A percentile compares a stretch with the other conserved stretches of the same genome.
These are phyloP conservation scores for Baronia brevicornis DNA, from an alignment of 2,888 invertebrate genomes.

Conservation along the genomic window DNA sequence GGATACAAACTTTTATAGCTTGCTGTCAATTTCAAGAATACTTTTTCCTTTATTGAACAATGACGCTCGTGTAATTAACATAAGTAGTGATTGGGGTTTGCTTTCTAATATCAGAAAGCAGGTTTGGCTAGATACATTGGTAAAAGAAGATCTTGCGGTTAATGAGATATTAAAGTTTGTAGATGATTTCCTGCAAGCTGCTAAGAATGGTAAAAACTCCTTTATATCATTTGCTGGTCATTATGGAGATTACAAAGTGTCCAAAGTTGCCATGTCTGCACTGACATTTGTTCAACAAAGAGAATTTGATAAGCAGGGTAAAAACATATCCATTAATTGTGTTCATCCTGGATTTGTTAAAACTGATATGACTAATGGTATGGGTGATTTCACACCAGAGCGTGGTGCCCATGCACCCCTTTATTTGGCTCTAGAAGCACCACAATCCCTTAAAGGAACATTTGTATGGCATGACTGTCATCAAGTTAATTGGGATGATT, in stretches of 20 bases:
- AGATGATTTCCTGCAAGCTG: conserved; percentile 73
- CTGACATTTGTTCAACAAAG: conserved; percentile 66
- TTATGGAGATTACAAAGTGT: conserved; percentile 69
- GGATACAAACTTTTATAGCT: conserved; percentile 81
- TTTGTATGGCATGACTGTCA: conserved; percentile 70
- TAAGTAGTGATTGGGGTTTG: conserved; percentile 79
- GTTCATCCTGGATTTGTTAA: conserved; percentile 70
- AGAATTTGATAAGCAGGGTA: conserved; percentile 65
- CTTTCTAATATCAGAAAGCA: conserved; percentile 65
- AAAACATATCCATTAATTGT: conserved; percentile 64
- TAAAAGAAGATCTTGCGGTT: conserved; percentile 64
- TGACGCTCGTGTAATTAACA: conserved; percentile 84
- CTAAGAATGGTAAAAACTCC: conserved; percentile 58
- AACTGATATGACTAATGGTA: conserved; percentile 69
- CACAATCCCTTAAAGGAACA: conserved; percentile 59
- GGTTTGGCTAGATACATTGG: conserved; percentile 56
- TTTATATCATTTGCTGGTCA: conserved; percentile 61
- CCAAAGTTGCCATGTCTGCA: conserved; percentile 66
- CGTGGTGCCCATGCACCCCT: conserved; percentile 61
- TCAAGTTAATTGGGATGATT: conserved; percentile 71
- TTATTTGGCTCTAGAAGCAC: conserved; percentile 61
- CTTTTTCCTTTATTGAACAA: conserved; percentile 82
- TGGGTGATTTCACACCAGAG: conserved; percentile 65
- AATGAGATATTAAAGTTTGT: conserved; percentile 71
- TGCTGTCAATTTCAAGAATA: conserved; percentile 78